Base-by-base conservation (phyloP, 1,140 invertebrate species). In the Papilio polyxenes region DNA sequence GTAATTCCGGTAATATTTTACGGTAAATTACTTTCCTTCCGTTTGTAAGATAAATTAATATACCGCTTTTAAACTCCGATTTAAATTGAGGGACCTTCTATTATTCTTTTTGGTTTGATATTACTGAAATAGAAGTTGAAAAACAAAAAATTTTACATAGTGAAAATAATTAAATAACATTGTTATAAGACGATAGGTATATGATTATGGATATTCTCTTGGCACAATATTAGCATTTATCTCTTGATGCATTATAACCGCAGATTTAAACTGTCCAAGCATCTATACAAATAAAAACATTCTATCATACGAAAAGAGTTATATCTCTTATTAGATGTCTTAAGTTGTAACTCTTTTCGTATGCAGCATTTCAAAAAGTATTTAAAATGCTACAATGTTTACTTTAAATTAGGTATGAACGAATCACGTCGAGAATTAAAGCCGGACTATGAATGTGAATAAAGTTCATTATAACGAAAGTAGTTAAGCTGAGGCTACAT, bases 1-100 rank as follows among this genome's bases (percentile, higher is more conserved):
- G 65, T 72, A 72, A 40, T 72, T 72, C 31, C 31, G 11, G 13
- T 72, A 72, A 72, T 72, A 72, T 40, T 72, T 72, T 72, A 72
- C 11, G 11, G 11, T 11, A 72, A 72, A 72, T 72, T 72, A 72
- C 65, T 37, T 72, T 72, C 65, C 23, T 72, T 72, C 31, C 65
- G 10, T 15, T 37, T 37, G 65, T 37, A 37, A 72, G 65, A 72
- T 72, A 72, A 72, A 72, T 72, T 72, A 72, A 72, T 72, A 40
- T 72, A 37, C 62, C 23, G 62, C 62, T 65, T 72, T 72, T 17
- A 72, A 72, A 72, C 31, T 17, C 31, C 65, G 65, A 37, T 72
- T 72, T 37, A 72, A 15, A 56, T 17, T 0, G 13, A 40, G 31
- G 31, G 23, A 72, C 5, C 31, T 72, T 2, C 31, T 59, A 20